Evolutionary conservation across 1,140 invertebrate genomes (phyloP).

Genomic region (Drosophila jambulina): DNA sequence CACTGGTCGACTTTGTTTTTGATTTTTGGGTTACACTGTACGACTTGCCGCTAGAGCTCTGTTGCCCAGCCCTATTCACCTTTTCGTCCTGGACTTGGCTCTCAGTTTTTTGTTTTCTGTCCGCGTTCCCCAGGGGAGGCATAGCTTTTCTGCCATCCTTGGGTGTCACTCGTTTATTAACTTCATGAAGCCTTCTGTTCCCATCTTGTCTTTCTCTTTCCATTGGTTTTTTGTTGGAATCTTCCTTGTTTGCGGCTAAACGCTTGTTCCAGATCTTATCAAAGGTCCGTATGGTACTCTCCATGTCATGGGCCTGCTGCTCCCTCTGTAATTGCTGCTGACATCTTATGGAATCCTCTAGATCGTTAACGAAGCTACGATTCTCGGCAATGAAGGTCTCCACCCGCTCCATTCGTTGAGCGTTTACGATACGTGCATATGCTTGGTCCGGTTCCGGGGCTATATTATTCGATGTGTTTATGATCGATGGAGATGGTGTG

Average conservation of each 20-base stretch:
- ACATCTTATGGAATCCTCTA: constrained; percentile 68
- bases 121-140: background rate
- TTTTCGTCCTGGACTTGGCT: background rate
- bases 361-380: constrained; percentile 73
- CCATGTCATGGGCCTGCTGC: constrained; percentile 27
- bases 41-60: background rate
- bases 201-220: background rate
- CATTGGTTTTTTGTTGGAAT: background rate
- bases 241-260: constrained; percentile 16
- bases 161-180: background rate
- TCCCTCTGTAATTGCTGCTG: constrained; percentile 42
- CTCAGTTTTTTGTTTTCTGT: background rate
- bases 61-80: background rate
- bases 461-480: constrained; percentile 63
- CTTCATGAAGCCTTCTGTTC: background rate
- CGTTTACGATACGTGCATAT: constrained; percentile 9
- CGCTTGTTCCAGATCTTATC: constrained; percentile 68
- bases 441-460: constrained; percentile 1
- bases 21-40: background rate
- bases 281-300: constrained; percentile 31
- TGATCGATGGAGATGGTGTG: constrained; percentile 68
- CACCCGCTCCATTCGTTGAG: constrained; percentile 52
- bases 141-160: background rate
- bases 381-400: constrained; percentile 76
- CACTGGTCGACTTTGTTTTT: background rate